phyloP scores from a whole-genome alignment of 2,113 vertebrate genomes.

The Oenanthe oenanthe region DNA sequence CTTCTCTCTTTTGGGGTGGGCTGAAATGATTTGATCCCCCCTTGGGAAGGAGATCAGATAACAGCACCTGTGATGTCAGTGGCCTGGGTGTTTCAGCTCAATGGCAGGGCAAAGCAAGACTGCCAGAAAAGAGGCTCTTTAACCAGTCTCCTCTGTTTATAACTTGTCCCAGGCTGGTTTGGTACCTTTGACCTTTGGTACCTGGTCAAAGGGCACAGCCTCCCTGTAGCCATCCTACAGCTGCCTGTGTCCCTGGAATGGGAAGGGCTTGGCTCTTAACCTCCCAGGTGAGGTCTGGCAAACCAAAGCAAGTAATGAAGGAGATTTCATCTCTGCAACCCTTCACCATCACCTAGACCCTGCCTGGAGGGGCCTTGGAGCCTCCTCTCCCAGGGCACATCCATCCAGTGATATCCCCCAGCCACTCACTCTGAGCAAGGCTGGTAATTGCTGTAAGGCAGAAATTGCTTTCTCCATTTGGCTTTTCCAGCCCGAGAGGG shows the following conservation, averaged over 20 bases:
- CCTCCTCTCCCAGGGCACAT: background rate
- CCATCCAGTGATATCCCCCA: background rate
- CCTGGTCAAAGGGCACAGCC: background rate
- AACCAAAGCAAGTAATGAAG: background rate
- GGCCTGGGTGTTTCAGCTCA: accelerated
- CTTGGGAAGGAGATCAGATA: background rate
- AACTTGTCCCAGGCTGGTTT: background rate
- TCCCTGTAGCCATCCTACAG: accelerated
- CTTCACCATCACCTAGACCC: background rate
- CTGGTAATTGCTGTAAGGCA: background rate
- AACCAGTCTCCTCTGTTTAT: background rate
- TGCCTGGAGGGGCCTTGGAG: background rate
- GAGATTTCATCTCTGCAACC: background rate
- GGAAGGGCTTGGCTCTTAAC: background rate
- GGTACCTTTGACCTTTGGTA: background rate
- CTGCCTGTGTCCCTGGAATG: background rate
- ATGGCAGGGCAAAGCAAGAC: background rate
- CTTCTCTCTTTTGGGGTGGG: background rate
- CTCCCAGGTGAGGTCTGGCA: background rate
- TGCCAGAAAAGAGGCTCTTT: background rate
- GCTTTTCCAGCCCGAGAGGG: background rate
- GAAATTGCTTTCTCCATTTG: background rate
- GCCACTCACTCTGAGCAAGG: background rate
- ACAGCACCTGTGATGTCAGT: background rate
- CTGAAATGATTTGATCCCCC: background rate